Conservation (phyloP, 2,888 invertebrate genomes). For the Theodoxus fluviatilis region DNA sequence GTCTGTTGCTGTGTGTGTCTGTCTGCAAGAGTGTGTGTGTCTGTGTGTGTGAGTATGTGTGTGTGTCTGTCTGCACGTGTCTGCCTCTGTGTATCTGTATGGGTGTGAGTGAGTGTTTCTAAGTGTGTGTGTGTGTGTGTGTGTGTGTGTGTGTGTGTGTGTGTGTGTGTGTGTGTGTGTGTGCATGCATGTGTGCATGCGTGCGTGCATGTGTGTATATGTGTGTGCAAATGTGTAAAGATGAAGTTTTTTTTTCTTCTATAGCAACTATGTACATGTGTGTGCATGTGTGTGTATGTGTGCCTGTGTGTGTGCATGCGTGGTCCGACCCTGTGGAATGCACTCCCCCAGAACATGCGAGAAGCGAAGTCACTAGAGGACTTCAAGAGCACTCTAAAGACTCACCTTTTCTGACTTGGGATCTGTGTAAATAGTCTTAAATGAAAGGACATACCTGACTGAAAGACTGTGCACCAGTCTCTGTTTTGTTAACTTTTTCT, state of each 20-base stretch:
- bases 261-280: neutral
- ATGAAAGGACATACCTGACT: neutral
- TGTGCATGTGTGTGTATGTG: slow-evolving; percentile 4
- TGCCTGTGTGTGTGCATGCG: neutral
- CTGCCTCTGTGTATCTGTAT: too few species aligned
- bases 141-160: slow-evolving; percentile 12
- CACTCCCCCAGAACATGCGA: too few species aligned
- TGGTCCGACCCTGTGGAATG: too few species aligned
- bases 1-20: too few species aligned
- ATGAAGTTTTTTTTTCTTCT: neutral
- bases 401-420: too few species aligned
- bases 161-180: slow-evolving; percentile 11
- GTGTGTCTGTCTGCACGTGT: too few species aligned
- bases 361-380: too few species aligned
- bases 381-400: too few species aligned
- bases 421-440: too few species aligned
- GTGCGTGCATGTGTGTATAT: neutral
- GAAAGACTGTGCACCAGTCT: too few species aligned
- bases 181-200: neutral
- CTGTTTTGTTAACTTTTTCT: neutral
- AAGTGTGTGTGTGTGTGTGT: slow-evolving; percentile 9
- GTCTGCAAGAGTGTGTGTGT: too few species aligned
- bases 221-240: neutral
- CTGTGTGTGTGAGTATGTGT: too few species aligned
- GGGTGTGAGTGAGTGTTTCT: neutral